phyloP scores from a whole-genome alignment of 2,888 invertebrate genomes.

The Lamproptera curius region DNA sequence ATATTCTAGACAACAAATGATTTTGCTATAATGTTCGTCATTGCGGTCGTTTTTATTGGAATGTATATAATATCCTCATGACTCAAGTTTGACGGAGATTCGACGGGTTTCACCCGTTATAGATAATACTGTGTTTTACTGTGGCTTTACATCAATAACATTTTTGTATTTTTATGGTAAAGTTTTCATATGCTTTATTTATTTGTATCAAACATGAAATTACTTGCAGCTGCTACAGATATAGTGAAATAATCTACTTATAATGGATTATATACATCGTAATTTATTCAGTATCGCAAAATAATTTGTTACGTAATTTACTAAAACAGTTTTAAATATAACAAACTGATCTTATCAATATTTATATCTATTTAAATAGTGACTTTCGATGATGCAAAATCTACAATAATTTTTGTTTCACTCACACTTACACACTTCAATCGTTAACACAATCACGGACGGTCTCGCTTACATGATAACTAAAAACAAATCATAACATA shows the following conservation, averaged over 20 bases:
- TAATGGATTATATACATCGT: no score
- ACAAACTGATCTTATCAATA: background rate
- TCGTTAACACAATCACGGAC: conserved; percentile 66
- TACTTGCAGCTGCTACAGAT: no score
- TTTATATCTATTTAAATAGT: conserved; percentile 6
- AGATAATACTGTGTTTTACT: conserved; percentile 33
- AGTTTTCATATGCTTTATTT: no score
- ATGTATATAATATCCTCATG: conserved; percentile 53
- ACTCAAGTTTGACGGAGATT: conserved; percentile 44
- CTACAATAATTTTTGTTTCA: conserved; percentile 11
- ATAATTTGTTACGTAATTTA: no score
- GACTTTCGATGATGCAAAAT: conserved; percentile 12
- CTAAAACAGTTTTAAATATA: background rate
- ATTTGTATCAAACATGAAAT: no score
- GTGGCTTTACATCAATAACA: background rate
- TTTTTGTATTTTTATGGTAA: no score
- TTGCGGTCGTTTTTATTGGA: conserved; percentile 41
- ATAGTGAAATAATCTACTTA: no score
- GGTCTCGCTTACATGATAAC: conserved; percentile 51
- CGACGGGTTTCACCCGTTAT: conserved; percentile 43
- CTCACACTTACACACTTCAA: conserved; percentile 26
- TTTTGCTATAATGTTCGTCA: conserved; percentile 35
- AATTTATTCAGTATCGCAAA: no score
- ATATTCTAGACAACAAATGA: conserved; percentile 51
- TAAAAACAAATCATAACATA: conserved; percentile 26